Percentiles rank a stretch among this genome's conserved stretches.
Evolutionary conservation across 2,888 invertebrate species (phyloP).

Genomic region (Aethes cnicana): DNA sequence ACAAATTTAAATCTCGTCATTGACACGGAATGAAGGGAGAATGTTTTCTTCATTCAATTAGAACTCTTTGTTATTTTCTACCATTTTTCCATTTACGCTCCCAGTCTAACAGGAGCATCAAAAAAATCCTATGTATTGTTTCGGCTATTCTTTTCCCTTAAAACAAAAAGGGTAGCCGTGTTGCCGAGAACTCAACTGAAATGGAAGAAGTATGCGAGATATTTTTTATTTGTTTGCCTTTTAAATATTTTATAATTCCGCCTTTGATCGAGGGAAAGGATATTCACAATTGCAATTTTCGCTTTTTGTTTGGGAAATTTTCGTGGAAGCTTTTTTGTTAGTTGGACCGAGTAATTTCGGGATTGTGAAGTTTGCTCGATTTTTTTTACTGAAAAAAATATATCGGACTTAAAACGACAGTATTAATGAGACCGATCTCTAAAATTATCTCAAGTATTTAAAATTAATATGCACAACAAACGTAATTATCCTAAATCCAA

Average conservation of each 20-base stretch:
- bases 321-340: constrained; percentile 36
- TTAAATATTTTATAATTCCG: constrained; percentile 56
- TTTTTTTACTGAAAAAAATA: too few species aligned
- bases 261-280: constrained; percentile 51
- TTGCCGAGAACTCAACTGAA: constrained; percentile 60
- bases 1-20: too few species aligned
- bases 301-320: constrained; percentile 37
- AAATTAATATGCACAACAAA: neutral
- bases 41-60: too few species aligned
- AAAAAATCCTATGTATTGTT: constrained; percentile 56
- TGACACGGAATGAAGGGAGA: too few species aligned
- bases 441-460: neutral
- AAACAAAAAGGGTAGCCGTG: constrained; percentile 63
- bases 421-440: too few species aligned
- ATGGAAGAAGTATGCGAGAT: constrained; percentile 58
- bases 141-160: constrained; percentile 48
- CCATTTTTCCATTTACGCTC: constrained; percentile 20
- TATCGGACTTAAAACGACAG: too few species aligned
- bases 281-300: constrained; percentile 31
- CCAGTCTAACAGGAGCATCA: constrained; percentile 35
- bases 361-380: constrained; percentile 3
- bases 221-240: constrained; percentile 48
- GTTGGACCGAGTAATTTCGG: constrained; percentile 21
- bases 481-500: constrained; percentile 6
- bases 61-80: neutral